These are phyloP conservation scores for Amyelois transitella DNA, from an alignment of 1,140 invertebrate genomes.

Conservation along the genomic window DNA sequence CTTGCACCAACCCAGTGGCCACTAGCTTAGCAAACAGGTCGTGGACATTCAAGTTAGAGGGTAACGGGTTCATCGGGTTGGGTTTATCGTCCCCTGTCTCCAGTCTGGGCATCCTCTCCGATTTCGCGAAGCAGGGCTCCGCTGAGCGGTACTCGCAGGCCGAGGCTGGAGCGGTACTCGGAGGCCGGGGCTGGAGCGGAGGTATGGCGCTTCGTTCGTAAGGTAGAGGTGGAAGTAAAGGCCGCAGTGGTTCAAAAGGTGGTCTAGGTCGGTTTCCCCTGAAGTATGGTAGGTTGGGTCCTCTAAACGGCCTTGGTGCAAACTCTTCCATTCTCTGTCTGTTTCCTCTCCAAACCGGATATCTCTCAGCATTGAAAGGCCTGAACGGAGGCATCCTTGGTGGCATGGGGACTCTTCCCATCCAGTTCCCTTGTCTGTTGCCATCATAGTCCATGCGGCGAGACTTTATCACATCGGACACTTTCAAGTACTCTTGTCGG, in stretches of 20 bases:
- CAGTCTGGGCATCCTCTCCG: constrained; percentile 45
- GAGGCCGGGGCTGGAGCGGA: constrained; percentile 64
- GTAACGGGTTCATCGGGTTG: constrained; percentile 21
- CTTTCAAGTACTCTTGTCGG: constrained; percentile 30
- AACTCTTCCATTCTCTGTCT: constrained; percentile 43
- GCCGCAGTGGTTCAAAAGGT: constrained; percentile 41
- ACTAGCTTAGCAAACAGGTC: constrained; percentile 90
- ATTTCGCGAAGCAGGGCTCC: constrained; percentile 40
- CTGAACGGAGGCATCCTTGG: constrained; percentile 51
- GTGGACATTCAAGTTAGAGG: constrained; percentile 81
- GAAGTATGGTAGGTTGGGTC: constrained; percentile 42
- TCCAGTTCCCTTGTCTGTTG: constrained; percentile 10
- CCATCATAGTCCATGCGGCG: constrained; percentile 25
- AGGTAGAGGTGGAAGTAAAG: constrained; percentile 30
- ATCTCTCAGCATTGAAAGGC: constrained; percentile 12
- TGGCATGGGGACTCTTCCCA: constrained; percentile 47
- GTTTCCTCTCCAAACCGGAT: constrained; percentile 40
- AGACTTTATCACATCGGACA: constrained; percentile 52
- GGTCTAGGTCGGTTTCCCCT: constrained; percentile 43
- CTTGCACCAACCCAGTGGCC: constrained; percentile 86
- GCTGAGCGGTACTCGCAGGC: constrained; percentile 71
- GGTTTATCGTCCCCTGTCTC: constrained; percentile 52
- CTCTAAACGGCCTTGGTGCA: constrained; percentile 45
- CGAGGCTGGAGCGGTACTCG: constrained; percentile 76
- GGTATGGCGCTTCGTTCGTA: constrained; percentile 51